Evolutionary conservation across 2,888 invertebrate genomes (phyloP).

Genomic region (Hermodice carunculata): DNA sequence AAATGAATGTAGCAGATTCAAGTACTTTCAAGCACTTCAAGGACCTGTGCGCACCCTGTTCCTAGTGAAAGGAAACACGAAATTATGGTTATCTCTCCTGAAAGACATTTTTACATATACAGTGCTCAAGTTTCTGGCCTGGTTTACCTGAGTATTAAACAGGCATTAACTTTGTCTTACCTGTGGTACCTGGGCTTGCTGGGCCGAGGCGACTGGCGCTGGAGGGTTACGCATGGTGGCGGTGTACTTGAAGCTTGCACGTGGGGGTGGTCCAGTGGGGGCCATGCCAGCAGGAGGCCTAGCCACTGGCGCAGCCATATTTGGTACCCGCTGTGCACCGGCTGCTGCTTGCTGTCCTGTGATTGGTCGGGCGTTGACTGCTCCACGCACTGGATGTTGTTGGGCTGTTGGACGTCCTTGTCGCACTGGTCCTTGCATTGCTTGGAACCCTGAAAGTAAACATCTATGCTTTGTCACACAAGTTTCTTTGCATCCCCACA

Average conservation of each 20-base stretch:
- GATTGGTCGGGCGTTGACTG: slow-evolving; percentile 81
- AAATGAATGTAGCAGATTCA: no score
- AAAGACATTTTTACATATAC: no score
- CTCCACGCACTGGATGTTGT: slow-evolving; percentile 42
- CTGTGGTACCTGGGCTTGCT: no score
- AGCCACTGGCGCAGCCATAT: background rate
- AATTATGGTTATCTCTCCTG: no score
- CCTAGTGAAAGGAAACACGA: no score
- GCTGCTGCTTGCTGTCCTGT: slow-evolving; percentile 74
- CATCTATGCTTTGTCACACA: no score
- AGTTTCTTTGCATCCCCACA: no score
- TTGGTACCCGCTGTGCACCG: background rate
- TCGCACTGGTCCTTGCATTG: slow-evolving; percentile 50
- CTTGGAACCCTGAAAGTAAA: slow-evolving; percentile 34
- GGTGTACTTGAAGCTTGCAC: slow-evolving; percentile 83
- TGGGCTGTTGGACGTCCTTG: slow-evolving; percentile 48
- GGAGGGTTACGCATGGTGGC: slow-evolving; percentile 91
- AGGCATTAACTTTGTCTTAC: no score
- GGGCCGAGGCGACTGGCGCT: background rate
- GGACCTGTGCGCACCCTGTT: no score
- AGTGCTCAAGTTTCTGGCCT: no score
- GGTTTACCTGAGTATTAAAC: no score
- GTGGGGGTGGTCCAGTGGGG: slow-evolving; percentile 21
- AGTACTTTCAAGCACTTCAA: no score
- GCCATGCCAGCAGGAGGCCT: slow-evolving; percentile 7